Base-by-base conservation (phyloP, 2,797 vertebrate species). In the Champsocephalus gunnari region DNA sequence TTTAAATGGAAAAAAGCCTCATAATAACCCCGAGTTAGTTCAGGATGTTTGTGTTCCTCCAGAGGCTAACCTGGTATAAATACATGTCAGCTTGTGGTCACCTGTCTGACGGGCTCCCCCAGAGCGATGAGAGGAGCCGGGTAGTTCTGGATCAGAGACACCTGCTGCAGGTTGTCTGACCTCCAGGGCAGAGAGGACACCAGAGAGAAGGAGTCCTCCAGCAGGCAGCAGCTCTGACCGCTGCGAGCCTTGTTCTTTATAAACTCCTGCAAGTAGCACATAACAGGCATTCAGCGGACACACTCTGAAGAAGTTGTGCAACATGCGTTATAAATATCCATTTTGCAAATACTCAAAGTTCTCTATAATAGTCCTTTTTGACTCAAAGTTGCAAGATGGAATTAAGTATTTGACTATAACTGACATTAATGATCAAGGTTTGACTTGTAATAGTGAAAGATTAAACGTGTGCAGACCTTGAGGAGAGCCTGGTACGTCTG, bases 81-180 rank as follows among this genome's bases (percentile, higher is more conserved):
- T 28, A 28, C 28, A 28, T 28, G 28, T 28, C 28, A 28, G 28
- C 28, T 9, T 60, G 24, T 43, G 43, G 28, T 81, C 77, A 98
- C 98, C 97, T 99, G 98, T 74, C 98, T 94, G 68, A 98, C 92
- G 32, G 97, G 98, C 63, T 99, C 98, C 0, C 98, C 98, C 16
- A 99, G 93, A 24, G 96, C 95, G 53, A 96, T 96, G 47, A 99
- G 91, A 21, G 97, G 97, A 44, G 97, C 97, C 0, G 98, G 98
- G 50, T 99, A 99, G 81, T 97, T 98, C 85, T 99, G 97, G 9
- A 99, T 98, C 85, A 99, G 95, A 0, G 97, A 98, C 44, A 99
- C 94, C 0, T 98, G 97, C 48, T 99, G 95, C 84, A 97, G 92
- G 88, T 99, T 98, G 86, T 99, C 96, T 0, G 98, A 96, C 11